These are phyloP conservation scores for Halocynthia roretzi DNA, from an alignment of 23 tunicate species.

Conservation along the genomic window DNA sequence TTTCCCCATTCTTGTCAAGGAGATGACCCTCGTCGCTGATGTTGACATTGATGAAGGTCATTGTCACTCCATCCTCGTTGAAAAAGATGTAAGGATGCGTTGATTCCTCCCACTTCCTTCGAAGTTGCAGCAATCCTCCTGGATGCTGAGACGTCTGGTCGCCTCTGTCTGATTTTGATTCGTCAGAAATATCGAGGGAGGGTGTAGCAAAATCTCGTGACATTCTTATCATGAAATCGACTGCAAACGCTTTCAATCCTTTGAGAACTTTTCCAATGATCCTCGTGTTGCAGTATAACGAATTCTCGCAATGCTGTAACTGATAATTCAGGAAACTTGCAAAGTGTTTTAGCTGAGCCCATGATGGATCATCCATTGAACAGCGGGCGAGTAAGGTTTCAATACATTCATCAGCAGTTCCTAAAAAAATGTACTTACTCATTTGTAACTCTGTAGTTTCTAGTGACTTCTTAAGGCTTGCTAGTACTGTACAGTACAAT, in stretches of 20 bases:
- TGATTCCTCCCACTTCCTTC: slow-evolving; percentile 55
- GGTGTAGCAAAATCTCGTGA: slow-evolving; percentile 93
- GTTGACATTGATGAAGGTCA: slow-evolving; percentile 31
- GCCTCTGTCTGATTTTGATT: slow-evolving; percentile 1
- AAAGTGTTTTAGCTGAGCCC: slow-evolving; percentile 83
- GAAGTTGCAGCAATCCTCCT: slow-evolving; percentile 3
- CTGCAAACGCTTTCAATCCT: slow-evolving; percentile 72
- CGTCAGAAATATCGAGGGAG: slow-evolving; percentile 30
- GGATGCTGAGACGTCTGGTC: not conserved
- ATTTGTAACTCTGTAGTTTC: too few relatives aligned
- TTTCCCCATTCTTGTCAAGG: slow-evolving; percentile 33
- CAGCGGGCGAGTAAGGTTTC: slow-evolving; percentile 33
- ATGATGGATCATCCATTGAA: slow-evolving; percentile 47
- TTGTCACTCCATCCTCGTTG: slow-evolving; percentile 51
- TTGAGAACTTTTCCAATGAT: slow-evolving; percentile 43
- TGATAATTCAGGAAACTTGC: slow-evolving; percentile 69
- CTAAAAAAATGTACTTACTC: not conserved
- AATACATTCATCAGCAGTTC: slow-evolving; percentile 43
- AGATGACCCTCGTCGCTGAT: slow-evolving; percentile 38
- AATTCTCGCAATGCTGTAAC: slow-evolving; percentile 60
- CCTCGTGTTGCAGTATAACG: slow-evolving; percentile 35
- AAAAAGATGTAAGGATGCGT: slow-evolving; percentile 65
- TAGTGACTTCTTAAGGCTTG: too few relatives aligned
- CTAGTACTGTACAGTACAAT: too few relatives aligned
- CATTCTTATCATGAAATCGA: slow-evolving; percentile 71